Evolutionary conservation across 1,140 invertebrate genomes (phyloP).

Genomic region (Cyrtorhinus lividipennis): DNA sequence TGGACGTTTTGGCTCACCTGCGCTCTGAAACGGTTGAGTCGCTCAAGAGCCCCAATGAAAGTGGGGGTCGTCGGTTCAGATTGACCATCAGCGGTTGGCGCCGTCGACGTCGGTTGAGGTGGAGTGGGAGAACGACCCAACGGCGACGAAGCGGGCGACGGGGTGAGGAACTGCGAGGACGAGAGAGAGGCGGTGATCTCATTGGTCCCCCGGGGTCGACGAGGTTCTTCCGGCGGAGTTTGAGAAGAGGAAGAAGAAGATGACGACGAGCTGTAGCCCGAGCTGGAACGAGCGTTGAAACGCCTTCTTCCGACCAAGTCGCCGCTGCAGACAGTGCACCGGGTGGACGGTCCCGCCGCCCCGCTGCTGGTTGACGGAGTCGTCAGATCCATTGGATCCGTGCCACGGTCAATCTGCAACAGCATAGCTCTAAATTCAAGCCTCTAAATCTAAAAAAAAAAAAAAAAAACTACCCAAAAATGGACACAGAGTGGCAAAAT

Average conservation of each 20-base stretch:
- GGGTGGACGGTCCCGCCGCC: not conserved
- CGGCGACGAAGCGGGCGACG: not conserved
- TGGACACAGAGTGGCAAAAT: not conserved
- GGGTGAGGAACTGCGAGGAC: not conserved
- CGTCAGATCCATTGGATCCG: constrained; percentile 46
- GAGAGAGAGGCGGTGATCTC: constrained; percentile 23
- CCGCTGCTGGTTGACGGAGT: not conserved
- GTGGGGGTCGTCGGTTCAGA: no score
- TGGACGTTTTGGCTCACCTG: no score
- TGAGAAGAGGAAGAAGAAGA: not conserved
- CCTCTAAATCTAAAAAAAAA: no score
- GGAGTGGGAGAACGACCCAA: not conserved
- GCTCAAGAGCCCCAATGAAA: no score
- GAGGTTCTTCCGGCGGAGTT: not conserved
- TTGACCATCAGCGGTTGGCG: no score
- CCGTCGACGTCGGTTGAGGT: no score
- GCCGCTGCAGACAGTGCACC: constrained; percentile 1
- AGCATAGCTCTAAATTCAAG: no score
- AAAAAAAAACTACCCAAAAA: no score
- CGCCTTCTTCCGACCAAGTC: not conserved
- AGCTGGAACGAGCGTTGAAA: not conserved
- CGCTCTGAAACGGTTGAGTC: constrained; percentile 9
- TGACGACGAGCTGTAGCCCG: not conserved
- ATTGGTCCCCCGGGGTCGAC: constrained; percentile 18
- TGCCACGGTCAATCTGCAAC: constrained; percentile 45